phyloP scores from a whole-genome alignment of 2,797 vertebrate species.

The Artibeus jamaicensis region DNA sequence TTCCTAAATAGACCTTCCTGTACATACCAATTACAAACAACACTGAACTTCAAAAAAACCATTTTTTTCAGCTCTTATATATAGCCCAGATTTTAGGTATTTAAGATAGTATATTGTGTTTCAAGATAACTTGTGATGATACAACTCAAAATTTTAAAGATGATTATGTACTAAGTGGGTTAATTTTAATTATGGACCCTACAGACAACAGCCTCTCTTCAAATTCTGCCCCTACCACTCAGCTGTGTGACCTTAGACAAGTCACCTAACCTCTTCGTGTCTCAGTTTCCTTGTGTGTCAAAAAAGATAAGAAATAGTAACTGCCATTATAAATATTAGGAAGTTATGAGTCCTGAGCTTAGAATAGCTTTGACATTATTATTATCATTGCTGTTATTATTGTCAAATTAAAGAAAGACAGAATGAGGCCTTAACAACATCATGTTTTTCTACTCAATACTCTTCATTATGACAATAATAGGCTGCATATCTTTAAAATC shows the following conservation, averaged over 20 bases:
- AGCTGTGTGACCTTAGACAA: neutral
- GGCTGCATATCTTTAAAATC: neutral
- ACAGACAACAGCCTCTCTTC: neutral
- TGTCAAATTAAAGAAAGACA: conserved; percentile 4
- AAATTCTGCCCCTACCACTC: neutral
- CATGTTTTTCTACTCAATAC: neutral
- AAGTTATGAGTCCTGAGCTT: neutral
- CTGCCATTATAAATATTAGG: neutral
- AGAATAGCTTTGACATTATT: neutral
- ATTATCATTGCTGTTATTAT: neutral
- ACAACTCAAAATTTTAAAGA: neutral
- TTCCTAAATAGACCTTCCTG: neutral
- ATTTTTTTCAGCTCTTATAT: neutral
- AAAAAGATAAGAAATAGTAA: neutral
- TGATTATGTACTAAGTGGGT: neutral
- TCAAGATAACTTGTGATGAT: neutral
- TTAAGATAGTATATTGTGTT: neutral
- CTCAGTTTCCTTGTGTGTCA: neutral
- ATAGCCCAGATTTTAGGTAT: neutral
- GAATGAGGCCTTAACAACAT: neutral
- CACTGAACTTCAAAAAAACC: neutral
- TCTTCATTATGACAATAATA: neutral
- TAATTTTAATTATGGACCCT: neutral
- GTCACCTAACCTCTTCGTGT: neutral
- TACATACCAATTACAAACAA: neutral